These are phyloP conservation scores for Ia io DNA, from an alignment of 2,113 vertebrate genomes.

Conservation along the genomic window DNA sequence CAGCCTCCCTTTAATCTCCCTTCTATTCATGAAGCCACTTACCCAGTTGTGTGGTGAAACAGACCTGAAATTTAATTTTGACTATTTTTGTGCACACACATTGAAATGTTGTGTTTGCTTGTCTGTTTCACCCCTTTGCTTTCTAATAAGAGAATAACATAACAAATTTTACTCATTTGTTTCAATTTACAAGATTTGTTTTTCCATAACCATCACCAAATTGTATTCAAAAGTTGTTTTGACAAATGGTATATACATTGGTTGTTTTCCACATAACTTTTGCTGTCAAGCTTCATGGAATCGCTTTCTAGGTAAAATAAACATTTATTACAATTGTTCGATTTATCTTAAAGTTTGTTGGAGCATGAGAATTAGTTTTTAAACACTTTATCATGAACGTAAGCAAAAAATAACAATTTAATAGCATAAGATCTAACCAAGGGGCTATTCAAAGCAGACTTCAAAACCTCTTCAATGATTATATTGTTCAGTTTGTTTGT, in stretches of 20 bases:
- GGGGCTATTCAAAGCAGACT: neutral
- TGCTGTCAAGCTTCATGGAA: neutral
- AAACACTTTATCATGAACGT: neutral
- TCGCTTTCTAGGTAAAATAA: neutral
- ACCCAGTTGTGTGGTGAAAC: neutral
- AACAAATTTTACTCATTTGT: neutral
- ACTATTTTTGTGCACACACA: neutral
- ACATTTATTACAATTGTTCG: neutral
- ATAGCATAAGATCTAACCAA: neutral
- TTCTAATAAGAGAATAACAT: neutral
- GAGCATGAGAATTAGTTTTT: neutral
- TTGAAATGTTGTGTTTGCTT: neutral
- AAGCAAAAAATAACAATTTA: neutral
- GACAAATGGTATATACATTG: neutral
- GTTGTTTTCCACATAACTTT: neutral
- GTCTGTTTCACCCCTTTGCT: neutral
- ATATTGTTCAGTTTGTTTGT: neutral
- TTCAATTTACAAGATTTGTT: neutral
- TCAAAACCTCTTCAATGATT: neutral
- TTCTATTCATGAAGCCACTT: neutral
- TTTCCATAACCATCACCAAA: neutral
- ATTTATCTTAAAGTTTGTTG: neutral
- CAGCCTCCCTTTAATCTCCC: neutral
- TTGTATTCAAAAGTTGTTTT: neutral
- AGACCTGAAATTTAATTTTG: conserved; percentile 18